Evolutionary conservation across 2,113 vertebrate species (phyloP), one percentile per base, ranked within the genome.

Genomic region (Stegostoma tigrinum): DNA sequence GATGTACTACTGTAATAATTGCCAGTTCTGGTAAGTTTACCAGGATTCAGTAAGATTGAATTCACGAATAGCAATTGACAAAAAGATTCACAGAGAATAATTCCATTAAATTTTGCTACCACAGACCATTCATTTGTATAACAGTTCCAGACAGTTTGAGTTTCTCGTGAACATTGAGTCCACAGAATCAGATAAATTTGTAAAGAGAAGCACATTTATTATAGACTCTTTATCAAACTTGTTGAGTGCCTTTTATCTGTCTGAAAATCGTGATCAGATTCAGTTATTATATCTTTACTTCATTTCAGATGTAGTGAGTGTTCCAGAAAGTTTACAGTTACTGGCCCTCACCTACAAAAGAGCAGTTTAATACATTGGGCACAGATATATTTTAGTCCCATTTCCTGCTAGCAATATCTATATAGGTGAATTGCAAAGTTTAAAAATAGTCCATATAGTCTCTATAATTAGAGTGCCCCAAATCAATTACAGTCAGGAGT

Each of bases 111-210:
- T 91, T 91, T 64, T 38, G 15, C 89, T 55, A 34, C 61, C 55
- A 64, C 30, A 61, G 89, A n/a, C 61, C 61, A 93, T 93, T 93
- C 38, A 93, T 93, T 93, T 17, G n/a, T 66, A 34, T 61, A 93
- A 93, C 21, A 12, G 55, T 93, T 93, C 89, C 89, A 91, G 17
- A 91, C 89, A 66, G 89, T 66, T 91, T 91, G 61, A 91, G 17
- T 66, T 93, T 34, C 38, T 38, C 21, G 61, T 38, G 61, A 93
- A 93, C 15, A 38, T 93, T 34, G n/a, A 66, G 61, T 61, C 61
- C 89, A 66, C 34, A 66, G 30, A 93, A 93, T 66, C 89, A 66
- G 86, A 55, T 89, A 27, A n/a, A 93, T 93, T 66, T 7, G 66
- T n/a, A 19, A 93, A 66, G 61, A 66, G 89, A 93, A 38, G 23